These are phyloP conservation scores for Ectropis grisescens DNA, from an alignment of 1,140 invertebrate species.

Conservation along the genomic window DNA sequence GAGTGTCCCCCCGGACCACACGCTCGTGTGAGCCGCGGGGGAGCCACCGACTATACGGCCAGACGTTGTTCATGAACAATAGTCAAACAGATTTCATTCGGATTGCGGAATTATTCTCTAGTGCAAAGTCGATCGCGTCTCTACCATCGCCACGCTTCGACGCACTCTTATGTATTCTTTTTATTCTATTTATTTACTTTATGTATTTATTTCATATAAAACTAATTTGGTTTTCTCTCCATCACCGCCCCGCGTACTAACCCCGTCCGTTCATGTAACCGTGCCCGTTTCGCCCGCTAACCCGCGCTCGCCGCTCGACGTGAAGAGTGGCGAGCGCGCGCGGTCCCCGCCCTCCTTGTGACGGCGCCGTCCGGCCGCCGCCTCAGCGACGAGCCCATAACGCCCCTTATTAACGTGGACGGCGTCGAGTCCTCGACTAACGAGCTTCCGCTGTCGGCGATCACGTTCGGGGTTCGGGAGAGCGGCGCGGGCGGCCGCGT, in stretches of 20 bases:
- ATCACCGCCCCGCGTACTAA: conserved; percentile 33
- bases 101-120: background rate
- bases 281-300: conserved; percentile 14
- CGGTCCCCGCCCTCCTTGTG: conserved; percentile 17
- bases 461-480: conserved; percentile 43
- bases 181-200: conserved; percentile 17
- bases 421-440: conserved; percentile 70
- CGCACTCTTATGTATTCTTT: conserved; percentile 12
- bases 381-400: conserved; percentile 19
- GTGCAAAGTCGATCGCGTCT: conserved; percentile 17
- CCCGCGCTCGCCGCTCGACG: conserved; percentile 3
- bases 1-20: conserved; percentile 26
- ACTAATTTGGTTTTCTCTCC: conserved; percentile 40
- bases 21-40: conserved; percentile 21
- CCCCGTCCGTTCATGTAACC: conserved; percentile 27
- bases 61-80: conserved; percentile 20
- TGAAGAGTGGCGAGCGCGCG: conserved; percentile 11
- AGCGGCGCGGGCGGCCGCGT: conserved; percentile 10
- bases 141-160: conserved; percentile 35
- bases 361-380: conserved; percentile 12
- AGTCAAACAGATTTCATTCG: conserved; percentile 21
- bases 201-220: conserved; percentile 5
- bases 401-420: conserved; percentile 41
- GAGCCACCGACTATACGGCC: conserved; percentile 11
- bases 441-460: conserved; percentile 73